Evolutionary conservation across 2,888 invertebrate genomes (phyloP).

Genomic region (Noctua pronuba): DNA sequence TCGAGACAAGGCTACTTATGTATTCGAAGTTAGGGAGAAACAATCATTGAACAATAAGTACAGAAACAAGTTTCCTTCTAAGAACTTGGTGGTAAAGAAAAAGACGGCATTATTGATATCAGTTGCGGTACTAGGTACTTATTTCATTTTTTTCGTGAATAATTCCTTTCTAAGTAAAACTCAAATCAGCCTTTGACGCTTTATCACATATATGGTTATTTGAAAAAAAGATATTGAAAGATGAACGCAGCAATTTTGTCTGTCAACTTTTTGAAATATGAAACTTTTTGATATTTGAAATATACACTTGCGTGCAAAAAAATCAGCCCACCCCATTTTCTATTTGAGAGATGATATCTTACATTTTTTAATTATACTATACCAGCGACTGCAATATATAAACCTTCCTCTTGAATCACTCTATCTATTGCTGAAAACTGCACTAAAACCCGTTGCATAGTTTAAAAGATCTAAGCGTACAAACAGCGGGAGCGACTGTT

Average conservation of each 20-base stretch:
- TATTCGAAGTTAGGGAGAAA: slow-evolving; percentile 5
- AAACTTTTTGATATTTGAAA: not conserved
- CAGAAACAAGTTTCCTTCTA: not conserved
- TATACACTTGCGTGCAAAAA: no score
- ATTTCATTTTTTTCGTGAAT: not conserved
- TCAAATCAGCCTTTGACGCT: no score
- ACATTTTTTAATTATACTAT: no score
- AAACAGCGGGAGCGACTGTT: no score
- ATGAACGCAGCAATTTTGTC: not conserved
- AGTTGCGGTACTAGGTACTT: not conserved
- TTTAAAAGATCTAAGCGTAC: no score
- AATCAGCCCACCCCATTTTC: no score
- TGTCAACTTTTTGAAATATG: not conserved
- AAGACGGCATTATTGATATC: not conserved
- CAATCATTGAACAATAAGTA: not conserved
- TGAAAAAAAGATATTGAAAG: not conserved
- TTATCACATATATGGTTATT: not conserved
- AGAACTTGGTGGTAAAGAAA: not conserved
- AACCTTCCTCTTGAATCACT: no score
- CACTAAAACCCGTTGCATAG: no score
- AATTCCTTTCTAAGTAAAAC: no score
- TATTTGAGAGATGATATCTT: no score
- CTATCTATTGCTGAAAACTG: no score
- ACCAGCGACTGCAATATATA: no score
- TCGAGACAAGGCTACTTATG: slow-evolving; percentile 34